These are phyloP conservation scores for Triplophysa tibetana DNA, from an alignment of 2,113 vertebrate species.

Conservation along the genomic window DNA sequence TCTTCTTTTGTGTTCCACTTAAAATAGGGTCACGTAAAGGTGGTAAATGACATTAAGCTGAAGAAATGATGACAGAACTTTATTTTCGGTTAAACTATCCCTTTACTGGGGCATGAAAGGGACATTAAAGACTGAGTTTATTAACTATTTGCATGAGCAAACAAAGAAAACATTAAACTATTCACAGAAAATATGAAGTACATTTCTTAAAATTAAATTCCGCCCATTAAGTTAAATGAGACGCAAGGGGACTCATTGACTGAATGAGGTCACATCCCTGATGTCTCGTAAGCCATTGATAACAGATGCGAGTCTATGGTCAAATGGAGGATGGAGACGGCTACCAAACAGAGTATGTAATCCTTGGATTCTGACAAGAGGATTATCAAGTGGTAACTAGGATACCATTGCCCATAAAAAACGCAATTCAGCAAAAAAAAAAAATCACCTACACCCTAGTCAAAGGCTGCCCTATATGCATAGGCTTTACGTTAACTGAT, in stretches of 20 bases:
- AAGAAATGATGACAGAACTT: too few species aligned
- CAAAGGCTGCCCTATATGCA: not conserved
- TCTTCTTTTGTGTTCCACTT: too few species aligned
- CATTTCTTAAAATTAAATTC: too few species aligned
- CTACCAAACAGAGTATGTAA: conserved; percentile 12
- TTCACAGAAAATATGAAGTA: not conserved
- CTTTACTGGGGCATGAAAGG: too few species aligned
- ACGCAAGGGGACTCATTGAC: not conserved
- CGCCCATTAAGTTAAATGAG: not conserved
- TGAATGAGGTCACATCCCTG: conserved; percentile 3
- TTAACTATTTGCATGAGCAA: conserved; percentile 19
- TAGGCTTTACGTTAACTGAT: not conserved
- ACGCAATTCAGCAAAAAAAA: not conserved
- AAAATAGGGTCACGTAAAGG: too few species aligned
- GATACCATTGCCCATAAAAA: not conserved
- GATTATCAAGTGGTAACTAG: conserved; percentile 4
- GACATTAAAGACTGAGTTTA: not conserved
- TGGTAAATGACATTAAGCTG: too few species aligned
- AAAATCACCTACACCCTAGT: not conserved
- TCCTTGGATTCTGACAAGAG: conserved; percentile 34
- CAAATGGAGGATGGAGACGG: conserved; percentile 15
- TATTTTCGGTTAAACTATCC: too few species aligned
- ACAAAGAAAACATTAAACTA: not conserved
- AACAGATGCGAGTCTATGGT: conserved; percentile 19
- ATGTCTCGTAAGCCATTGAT: not conserved